These are phyloP conservation scores for Turdus rufiventris DNA, from an alignment of 2,113 vertebrate genomes.

Conservation along the genomic window DNA sequence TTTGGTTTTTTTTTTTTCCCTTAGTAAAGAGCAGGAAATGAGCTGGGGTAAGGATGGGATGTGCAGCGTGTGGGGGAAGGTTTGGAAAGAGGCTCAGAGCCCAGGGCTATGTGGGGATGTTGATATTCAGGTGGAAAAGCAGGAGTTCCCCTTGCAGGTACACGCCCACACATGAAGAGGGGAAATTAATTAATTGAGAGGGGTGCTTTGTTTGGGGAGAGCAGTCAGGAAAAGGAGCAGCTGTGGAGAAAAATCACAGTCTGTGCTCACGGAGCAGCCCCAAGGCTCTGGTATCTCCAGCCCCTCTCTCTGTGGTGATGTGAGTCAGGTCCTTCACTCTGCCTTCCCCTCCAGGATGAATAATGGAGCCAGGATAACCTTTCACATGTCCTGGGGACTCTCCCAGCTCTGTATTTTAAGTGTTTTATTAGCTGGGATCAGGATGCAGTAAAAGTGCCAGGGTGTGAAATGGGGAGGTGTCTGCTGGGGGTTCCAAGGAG, in stretches of 20 bases:
- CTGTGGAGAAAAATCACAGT: neutral
- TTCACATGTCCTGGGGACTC: neutral
- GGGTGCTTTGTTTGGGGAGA: neutral
- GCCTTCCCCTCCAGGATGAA: neutral
- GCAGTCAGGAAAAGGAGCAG: neutral
- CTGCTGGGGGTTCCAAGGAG: neutral
- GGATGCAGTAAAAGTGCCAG: rapidly evolving
- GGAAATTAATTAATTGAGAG: neutral
- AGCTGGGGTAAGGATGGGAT: neutral
- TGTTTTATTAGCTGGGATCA: neutral
- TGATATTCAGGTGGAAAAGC: neutral
- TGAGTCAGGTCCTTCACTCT: neutral
- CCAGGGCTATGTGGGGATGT: neutral
- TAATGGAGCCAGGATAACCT: neutral
- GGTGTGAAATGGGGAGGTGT: neutral
- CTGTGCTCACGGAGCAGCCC: neutral
- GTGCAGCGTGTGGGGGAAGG: neutral
- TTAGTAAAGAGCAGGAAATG: neutral
- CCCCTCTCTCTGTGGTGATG: neutral
- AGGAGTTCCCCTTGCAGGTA: neutral
- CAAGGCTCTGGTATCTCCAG: neutral
- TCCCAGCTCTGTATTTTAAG: neutral
- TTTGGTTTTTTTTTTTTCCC: neutral
- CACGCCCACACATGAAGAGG: neutral
- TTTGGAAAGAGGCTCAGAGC: neutral